A percentile compares a stretch with the other conserved stretches of the same genome.
phyloP scores from a whole-genome alignment of 1,140 invertebrate genomes.

The Tetragonula clypearis region DNA sequence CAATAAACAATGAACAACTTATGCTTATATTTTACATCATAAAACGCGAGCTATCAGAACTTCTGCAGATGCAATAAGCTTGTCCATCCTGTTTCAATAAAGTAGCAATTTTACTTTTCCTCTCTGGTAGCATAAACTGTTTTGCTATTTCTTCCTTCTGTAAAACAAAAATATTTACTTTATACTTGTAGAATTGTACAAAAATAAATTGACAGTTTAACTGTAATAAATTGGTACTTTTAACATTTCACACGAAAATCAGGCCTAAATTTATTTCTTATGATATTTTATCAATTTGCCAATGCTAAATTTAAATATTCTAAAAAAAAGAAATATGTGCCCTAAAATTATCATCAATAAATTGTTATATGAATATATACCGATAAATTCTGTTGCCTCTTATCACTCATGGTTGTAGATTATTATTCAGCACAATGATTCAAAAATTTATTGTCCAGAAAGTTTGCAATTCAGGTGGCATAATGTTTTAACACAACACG shows the following conservation, averaged over 20 bases:
- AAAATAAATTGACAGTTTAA: background rate
- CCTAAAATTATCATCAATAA: background rate
- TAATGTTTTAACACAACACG: background rate
- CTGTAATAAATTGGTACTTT: no score
- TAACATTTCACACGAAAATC: no score
- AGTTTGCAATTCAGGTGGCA: background rate
- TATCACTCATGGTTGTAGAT: slow-evolving; percentile 52
- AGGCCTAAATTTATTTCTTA: background rate
- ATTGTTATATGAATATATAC: slow-evolving; percentile 21
- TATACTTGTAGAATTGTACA: background rate
- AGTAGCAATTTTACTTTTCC: slow-evolving; percentile 95
- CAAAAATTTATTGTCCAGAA: background rate
- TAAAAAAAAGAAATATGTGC: slow-evolving; percentile 20
- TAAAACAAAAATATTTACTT: slow-evolving; percentile 24
- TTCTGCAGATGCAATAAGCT: slow-evolving; percentile 97
- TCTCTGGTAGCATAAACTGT: slow-evolving; percentile 93
- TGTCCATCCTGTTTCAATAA: slow-evolving; percentile 93
- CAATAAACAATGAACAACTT: background rate
- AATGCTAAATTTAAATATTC: background rate
- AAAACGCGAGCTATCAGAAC: slow-evolving; percentile 95
- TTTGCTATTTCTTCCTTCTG: slow-evolving; percentile 95
- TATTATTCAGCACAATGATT: background rate
- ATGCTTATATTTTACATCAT: slow-evolving; percentile 90
- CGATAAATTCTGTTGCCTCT: slow-evolving; percentile 62
- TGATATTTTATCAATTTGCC: background rate